Evolutionary conservation across 2,113 vertebrate genomes (phyloP), one percentile per base, ranked within the genome.

Genomic region (Isurus oxyrinchus): DNA sequence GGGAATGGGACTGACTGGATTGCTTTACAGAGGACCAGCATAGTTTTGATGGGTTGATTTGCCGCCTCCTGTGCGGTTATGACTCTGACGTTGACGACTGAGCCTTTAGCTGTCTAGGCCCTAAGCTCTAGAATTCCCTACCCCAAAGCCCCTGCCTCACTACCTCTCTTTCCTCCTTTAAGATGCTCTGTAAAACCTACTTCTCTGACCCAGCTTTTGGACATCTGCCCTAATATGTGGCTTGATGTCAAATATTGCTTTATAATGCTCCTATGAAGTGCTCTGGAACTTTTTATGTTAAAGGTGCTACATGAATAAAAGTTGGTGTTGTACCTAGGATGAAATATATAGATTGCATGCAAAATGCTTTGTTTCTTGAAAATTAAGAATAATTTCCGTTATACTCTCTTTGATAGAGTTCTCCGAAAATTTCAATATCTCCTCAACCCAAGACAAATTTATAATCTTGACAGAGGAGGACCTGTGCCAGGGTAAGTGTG

Each of bases 391-490:
- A 44, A 87, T 53, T 61, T 49, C 57, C 27, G 0, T 57, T 86
- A 94, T 96, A 95, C 55, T 25, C 59, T 23, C 8, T 16, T 96
- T 57, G 23, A n/a, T 69, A 98, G 98, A 96, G 97, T 98, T 93
- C 98, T 98, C 95, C 97, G 98, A 97, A 98, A 98, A 96, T 98
- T 98, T 96, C 98, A 98, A 96, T 98, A 98, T 96, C 97, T 98
- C 96, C 98, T 98, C 97, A 98, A 98, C 97, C 98, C 98, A 2
- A 97, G 98, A 97, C 98, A 98, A 96, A 98, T 98, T 97, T 98
- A 98, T 97, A 98, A 97, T 97, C 97, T 98, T 97, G 98, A 98
- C 96, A 97, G 97, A 0, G 98, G 98, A 0, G 98, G 98, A 6
- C 98, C 98, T 0, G 96, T 96, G 0, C 98, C 98, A 8, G 98